These are phyloP conservation scores for Oenanthe oenanthe DNA, from an alignment of 2,113 vertebrate genomes.

Conservation along the genomic window DNA sequence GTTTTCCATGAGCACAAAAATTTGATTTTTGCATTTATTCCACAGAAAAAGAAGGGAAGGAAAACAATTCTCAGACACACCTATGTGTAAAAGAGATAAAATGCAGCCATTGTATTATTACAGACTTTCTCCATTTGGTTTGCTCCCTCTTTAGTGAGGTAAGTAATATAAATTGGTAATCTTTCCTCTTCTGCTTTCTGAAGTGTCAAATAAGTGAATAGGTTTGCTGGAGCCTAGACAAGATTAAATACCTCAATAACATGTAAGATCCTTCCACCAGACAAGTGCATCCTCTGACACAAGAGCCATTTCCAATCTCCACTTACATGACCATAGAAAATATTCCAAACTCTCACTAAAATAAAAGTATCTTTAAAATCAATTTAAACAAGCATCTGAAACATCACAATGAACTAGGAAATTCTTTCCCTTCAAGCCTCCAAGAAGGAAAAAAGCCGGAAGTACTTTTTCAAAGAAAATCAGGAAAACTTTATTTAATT, in stretches of 20 bases:
- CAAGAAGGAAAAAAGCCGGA: neutral
- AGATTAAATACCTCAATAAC: neutral
- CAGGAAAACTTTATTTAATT: neutral
- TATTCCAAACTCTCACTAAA: neutral
- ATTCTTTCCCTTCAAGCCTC: neutral
- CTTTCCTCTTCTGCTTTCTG: neutral
- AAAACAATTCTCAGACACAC: neutral
- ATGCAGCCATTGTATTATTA: neutral
- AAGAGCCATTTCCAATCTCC: neutral
- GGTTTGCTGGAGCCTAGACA: neutral
- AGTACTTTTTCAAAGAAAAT: neutral
- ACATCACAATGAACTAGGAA: neutral
- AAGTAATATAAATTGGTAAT: neutral
- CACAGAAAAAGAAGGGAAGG: neutral
- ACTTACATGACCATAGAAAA: neutral
- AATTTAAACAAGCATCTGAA: neutral
- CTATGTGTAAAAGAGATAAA: neutral
- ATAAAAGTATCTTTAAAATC: neutral
- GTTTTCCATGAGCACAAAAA: neutral
- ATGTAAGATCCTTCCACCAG: neutral
- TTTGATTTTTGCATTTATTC: neutral
- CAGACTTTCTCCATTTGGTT: neutral
- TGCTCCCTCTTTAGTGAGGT: neutral
- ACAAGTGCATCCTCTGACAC: neutral
- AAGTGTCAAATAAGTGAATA: neutral